Evolutionary conservation across 2,113 vertebrate genomes (phyloP), one percentile per base, ranked within the genome.

Genomic region (Gopherus evgoodei): DNA sequence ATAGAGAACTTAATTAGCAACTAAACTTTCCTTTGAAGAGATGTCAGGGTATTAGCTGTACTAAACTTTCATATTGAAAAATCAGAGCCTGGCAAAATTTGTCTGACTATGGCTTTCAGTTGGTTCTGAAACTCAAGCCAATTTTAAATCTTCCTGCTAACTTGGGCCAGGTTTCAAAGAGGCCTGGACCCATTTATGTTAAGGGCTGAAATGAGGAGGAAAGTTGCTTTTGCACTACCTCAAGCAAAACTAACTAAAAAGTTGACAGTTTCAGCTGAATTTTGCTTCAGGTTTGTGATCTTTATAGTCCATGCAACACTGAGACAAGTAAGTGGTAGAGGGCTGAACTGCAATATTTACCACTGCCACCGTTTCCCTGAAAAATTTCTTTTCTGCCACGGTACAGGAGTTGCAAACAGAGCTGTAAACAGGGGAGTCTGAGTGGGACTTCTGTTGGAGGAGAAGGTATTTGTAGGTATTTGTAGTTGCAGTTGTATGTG

Each of bases 281-380:
- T 95, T 90, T 90, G 87, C 59, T 82, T 76, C 50, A 87, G 78
- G 4, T 59, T 44, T 89, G 59, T 80, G 47, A 27, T 89, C 62
- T 91, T 93, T 80, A 87, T 85, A 80, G 24, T 94, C 93, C 47
- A 17, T 56, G 81, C 69, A 42, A 57, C n/a, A 78, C 65, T 72
- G 10, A 62, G 47, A 91, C 84, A 83, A 94, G 47, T 94, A 90
- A 88, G 57, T 91, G 69, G 76, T 0, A 0, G 29, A 94, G 91
- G 16, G 84, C 35, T 96, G 84, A 94, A 91, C 84, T 90, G 42
- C 59, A 94, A 53, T 79, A 3, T 1, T 93, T 89, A 90, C 54
- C 75, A 47, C 50, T 93, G 84, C 59, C 65, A 78, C 1, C 65
- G 5, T 87, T 93, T 52, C 29, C 24, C 87, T 92, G n/a, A 86